Conservation (phyloP, 2,888 invertebrate genomes). For the Calameuta pallipes region DNA sequence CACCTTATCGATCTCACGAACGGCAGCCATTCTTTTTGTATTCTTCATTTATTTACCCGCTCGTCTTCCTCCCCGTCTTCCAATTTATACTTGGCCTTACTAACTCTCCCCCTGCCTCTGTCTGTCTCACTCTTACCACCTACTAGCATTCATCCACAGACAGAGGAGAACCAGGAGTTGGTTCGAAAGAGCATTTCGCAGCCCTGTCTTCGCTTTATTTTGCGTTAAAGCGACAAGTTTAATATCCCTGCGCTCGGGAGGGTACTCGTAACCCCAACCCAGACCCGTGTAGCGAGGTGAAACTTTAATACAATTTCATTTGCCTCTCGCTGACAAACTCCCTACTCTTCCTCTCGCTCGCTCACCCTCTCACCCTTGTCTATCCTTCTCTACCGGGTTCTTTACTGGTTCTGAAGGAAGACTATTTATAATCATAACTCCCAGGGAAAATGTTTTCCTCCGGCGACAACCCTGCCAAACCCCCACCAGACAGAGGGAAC, state of each 20-base stretch:
- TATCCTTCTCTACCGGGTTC: slow-evolving; percentile 36
- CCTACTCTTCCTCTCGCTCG: slow-evolving; percentile 21
- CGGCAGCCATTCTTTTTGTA: too few species aligned
- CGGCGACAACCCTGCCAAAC: background rate
- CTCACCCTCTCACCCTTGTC: slow-evolving; percentile 30
- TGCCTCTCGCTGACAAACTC: slow-evolving; percentile 64
- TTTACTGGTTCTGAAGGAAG: slow-evolving; percentile 56
- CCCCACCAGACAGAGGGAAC: too few species aligned
- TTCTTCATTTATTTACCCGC: too few species aligned
- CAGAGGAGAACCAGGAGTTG: too few species aligned
- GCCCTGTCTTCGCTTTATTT: slow-evolving; percentile 52
- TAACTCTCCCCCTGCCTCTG: too few species aligned
- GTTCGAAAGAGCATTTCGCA: too few species aligned
- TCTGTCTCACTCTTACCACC: too few species aligned
- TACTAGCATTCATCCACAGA: too few species aligned
- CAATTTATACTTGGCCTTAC: too few species aligned
- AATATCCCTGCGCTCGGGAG: slow-evolving; percentile 51
- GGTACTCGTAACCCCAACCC: slow-evolving; percentile 14
- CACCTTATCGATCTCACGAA: too few species aligned
- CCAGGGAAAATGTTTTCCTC: slow-evolving; percentile 13
- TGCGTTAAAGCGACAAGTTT: slow-evolving; percentile 65
- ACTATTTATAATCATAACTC: slow-evolving; percentile 63
- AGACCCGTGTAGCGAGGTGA: slow-evolving; percentile 48
- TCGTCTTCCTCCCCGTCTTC: too few species aligned
- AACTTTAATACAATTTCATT: slow-evolving; percentile 67